Conservation (phyloP, 2,888 invertebrate genomes). For the Germaria angustata region DNA sequence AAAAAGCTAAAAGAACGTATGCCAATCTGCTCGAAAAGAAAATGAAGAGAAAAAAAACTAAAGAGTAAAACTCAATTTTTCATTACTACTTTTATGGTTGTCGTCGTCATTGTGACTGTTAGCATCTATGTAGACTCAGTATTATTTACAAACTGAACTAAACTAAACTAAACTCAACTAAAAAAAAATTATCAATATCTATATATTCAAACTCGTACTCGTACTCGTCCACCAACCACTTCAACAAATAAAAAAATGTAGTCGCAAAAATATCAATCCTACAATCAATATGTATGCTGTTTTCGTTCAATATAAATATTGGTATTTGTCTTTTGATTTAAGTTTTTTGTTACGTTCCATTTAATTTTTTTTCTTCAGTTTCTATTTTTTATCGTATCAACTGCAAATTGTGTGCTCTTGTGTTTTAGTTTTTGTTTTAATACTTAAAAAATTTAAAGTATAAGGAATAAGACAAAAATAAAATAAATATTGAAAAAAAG, state of each 20-base stretch:
- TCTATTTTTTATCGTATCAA: conserved; percentile 14
- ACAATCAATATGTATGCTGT: conserved; percentile 61
- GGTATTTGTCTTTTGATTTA: conserved; percentile 47
- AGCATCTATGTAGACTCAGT: conserved; percentile 72
- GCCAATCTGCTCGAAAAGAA: conserved; percentile 32
- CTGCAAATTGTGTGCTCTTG: background rate
- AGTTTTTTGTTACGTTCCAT: conserved; percentile 6
- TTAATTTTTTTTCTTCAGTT: background rate
- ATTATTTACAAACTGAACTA: conserved; percentile 58
- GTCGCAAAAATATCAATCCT: conserved; percentile 54
- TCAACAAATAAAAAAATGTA: conserved; percentile 43
- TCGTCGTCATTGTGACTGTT: conserved; percentile 73
- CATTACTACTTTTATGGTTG: conserved; percentile 73
- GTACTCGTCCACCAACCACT: conserved; percentile 64
- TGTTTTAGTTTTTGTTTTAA: background rate
- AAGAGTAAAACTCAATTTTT: conserved; percentile 70
- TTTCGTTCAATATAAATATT: conserved; percentile 57
- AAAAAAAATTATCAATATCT: conserved; percentile 58
- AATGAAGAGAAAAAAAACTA: conserved; percentile 34
- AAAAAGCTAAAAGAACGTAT: conserved; percentile 50
- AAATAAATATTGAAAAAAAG: background rate
- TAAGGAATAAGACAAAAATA: background rate
- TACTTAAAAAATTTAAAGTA: background rate
- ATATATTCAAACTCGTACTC: conserved; percentile 63
- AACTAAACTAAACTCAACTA: too few relatives aligned